Conservation (phyloP, 2,888 invertebrate genomes). For the Ypsolopha sequella region DNA sequence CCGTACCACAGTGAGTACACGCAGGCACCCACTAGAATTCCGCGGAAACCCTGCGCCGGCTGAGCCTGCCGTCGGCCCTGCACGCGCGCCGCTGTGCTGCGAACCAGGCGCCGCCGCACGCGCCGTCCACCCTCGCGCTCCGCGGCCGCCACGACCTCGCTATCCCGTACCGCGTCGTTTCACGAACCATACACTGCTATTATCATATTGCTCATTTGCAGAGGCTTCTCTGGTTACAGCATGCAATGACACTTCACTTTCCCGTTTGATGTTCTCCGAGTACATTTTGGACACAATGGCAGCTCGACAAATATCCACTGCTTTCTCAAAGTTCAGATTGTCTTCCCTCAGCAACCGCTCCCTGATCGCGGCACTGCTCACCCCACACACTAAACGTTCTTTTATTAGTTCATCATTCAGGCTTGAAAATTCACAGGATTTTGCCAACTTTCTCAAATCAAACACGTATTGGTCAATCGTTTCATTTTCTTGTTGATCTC, state of each 20-base stretch:
- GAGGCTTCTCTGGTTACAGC: too few relatives aligned
- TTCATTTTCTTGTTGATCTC: slow-evolving; percentile 11
- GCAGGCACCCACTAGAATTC: neutral
- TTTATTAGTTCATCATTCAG: slow-evolving; percentile 12
- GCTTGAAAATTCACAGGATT: slow-evolving; percentile 13
- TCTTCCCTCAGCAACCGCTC: slow-evolving; percentile 13
- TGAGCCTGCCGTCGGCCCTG: neutral
- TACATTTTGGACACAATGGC: slow-evolving; percentile 10
- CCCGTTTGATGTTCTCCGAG: slow-evolving; percentile 8
- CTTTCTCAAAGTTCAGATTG: slow-evolving; percentile 11
- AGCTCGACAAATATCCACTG: slow-evolving; percentile 10
- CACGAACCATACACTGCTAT: neutral
- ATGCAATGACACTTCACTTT: neutral
- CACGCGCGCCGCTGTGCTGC: neutral
- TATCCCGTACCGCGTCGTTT: neutral
- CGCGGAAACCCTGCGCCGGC: neutral
- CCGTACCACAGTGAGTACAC: neutral
- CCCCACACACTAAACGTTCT: slow-evolving; percentile 15
- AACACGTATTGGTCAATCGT: slow-evolving; percentile 12
- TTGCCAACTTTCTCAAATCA: slow-evolving; percentile 13
- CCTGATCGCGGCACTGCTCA: slow-evolving; percentile 9
- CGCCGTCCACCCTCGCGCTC: neutral
- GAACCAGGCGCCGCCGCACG: neutral
- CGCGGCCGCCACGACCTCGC: neutral
- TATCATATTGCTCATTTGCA: neutral